A percentile compares a stretch with the other conserved stretches of the same genome.
These are phyloP conservation scores for Lepidurus packardi DNA, from an alignment of 1,140 invertebrate genomes.

Conservation along the genomic window DNA sequence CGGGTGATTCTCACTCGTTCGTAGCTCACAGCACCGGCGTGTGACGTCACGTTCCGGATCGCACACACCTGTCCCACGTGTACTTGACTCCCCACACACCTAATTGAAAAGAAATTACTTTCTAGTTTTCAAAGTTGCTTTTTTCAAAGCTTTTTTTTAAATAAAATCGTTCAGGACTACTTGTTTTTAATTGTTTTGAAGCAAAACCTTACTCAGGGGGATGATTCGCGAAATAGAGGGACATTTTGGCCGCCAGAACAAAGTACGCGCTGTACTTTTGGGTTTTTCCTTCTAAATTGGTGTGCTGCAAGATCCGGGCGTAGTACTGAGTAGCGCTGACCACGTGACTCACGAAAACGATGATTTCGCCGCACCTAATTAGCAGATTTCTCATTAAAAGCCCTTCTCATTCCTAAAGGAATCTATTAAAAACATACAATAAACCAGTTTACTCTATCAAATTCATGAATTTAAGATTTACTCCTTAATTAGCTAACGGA, in stretches of 20 bases:
- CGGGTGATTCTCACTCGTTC: background rate
- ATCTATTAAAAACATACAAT: background rate
- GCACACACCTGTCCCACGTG: background rate
- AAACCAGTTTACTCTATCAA: too few species aligned
- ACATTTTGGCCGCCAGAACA: background rate
- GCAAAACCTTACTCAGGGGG: background rate
- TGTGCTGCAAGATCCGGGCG: constrained; percentile 1
- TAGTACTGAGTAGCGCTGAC: background rate
- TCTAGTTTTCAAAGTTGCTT: background rate
- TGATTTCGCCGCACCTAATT: background rate
- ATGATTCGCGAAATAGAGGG: background rate
- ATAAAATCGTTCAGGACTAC: too few species aligned
- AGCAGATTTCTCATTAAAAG: too few species aligned
- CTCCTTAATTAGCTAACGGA: too few species aligned
- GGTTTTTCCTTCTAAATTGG: background rate
- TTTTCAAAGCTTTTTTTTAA: background rate
- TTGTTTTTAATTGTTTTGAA: too few species aligned
- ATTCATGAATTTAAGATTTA: too few species aligned
- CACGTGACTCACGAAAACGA: background rate
- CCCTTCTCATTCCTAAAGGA: background rate
- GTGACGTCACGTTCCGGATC: background rate
- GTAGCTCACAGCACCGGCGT: background rate
- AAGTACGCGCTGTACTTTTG: background rate
- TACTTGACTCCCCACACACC: background rate
- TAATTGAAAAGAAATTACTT: background rate